Evolutionary conservation across 2,888 invertebrate genomes (phyloP).

Genomic region (Tolmerus cingulatus): DNA sequence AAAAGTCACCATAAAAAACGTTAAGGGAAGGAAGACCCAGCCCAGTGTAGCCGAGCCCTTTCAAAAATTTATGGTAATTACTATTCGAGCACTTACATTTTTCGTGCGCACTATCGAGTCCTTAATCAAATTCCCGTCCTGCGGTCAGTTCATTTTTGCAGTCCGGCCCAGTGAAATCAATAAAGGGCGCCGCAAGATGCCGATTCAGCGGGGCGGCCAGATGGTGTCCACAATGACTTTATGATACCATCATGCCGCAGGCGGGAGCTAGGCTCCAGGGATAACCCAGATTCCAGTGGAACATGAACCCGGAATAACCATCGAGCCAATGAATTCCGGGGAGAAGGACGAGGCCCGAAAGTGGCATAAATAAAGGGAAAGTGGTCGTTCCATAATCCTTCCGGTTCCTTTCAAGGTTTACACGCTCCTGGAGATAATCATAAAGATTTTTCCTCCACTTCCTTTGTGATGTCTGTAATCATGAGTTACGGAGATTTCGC

Average conservation of each 20-base stretch:
- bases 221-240: neutral
- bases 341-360: neutral
- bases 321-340: neutral
- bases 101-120: neutral
- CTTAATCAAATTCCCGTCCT: neutral
- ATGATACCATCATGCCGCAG: neutral
- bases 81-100: neutral
- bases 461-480: constrained; percentile 5
- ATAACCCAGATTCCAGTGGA: neutral
- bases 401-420: constrained; percentile 17
- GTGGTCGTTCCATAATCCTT: constrained; percentile 33
- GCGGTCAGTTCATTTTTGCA: constrained; percentile 2
- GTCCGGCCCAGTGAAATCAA: constrained; percentile 11
- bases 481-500: neutral
- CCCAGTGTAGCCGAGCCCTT: neutral
- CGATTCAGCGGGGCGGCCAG: constrained; percentile 6
- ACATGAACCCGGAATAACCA: neutral
- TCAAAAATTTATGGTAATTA: neutral
- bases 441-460: neutral
- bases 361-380: constrained; percentile 21
- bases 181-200: neutral
- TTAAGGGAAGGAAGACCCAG: neutral
- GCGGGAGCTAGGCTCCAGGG: neutral
- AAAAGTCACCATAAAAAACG: neutral
- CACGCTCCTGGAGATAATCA: constrained; percentile 27